Percentiles rank a stretch among this genome's conserved stretches.
Evolutionary conservation across 2,113 vertebrate species (phyloP).

Genomic region (Erythrocercus mccallii): DNA sequence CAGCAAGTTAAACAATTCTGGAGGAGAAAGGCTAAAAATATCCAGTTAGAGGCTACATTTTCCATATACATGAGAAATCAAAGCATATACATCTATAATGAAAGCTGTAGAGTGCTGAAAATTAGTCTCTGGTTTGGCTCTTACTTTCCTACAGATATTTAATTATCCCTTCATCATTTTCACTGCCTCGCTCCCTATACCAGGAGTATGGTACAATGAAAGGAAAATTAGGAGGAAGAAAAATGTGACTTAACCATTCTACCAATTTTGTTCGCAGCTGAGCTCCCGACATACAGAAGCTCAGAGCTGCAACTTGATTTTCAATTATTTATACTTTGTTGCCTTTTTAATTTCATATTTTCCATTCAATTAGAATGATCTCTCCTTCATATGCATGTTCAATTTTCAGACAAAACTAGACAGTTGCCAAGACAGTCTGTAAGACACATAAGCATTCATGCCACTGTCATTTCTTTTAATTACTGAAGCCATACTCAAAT

Average conservation of each 20-base stretch:
- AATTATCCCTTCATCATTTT: constrained; percentile 1
- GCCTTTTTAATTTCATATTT: constrained; percentile 40
- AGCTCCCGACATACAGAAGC: constrained; percentile 1
- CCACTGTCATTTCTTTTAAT: background rate
- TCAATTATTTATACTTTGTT: constrained; percentile 54
- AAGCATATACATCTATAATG: background rate
- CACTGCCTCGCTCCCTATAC: background rate
- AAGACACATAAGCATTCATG: background rate
- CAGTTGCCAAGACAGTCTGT: background rate
- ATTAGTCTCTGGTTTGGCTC: constrained; percentile 14
- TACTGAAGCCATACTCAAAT: background rate
- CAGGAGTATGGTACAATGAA: background rate
- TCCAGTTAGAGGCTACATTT: background rate
- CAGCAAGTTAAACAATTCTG: background rate
- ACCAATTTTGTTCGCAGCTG: background rate
- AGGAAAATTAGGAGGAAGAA: constrained; percentile 11
- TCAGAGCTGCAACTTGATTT: background rate
- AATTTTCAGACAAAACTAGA: background rate
- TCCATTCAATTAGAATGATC: background rate
- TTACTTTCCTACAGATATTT: constrained; percentile 22
- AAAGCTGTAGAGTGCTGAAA: background rate
- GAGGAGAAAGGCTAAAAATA: background rate
- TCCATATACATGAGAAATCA: constrained; percentile 33
- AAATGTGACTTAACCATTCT: background rate
- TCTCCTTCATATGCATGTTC: constrained; percentile 10